Evolutionary conservation across 64 coral and sea anemone species (phyloP).

Genomic region (Montipora sp.): DNA sequence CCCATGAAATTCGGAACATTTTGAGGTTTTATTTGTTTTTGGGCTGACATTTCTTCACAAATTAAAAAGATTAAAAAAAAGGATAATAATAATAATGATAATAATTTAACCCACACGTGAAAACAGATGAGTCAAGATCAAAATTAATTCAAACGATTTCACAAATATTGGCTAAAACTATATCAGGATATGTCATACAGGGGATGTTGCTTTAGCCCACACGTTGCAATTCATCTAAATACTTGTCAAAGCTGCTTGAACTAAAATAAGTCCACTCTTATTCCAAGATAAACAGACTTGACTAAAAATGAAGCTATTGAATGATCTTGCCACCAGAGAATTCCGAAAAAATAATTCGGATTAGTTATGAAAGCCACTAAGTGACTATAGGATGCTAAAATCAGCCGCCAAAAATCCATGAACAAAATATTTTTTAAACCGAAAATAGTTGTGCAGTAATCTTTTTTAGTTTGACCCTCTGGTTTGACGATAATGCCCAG

Average conservation of each 20-base stretch:
- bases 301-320: conserved; percentile 17
- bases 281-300: conserved; percentile 45
- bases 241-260: conserved; percentile 8
- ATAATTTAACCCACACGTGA: background rate
- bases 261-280: conserved; percentile 26
- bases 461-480: no score
- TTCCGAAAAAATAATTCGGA: background rate
- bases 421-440: no score
- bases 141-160: background rate
- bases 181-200: conserved; percentile 1
- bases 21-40: background rate
- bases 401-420: no score
- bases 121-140: background rate
- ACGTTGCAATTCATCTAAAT: conserved; percentile 29
- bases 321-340: conserved; percentile 8
- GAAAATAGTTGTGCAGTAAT: no score
- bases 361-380: background rate
- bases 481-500: no score
- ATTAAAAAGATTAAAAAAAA: no score
- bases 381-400: no score
- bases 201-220: conserved; percentile 39
- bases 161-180: background rate
- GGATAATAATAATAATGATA: no score
- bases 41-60: no score
- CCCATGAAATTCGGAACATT: background rate